Base-by-base conservation (phyloP, 1,140 invertebrate genomes). In the Latrodectus geometricus region DNA sequence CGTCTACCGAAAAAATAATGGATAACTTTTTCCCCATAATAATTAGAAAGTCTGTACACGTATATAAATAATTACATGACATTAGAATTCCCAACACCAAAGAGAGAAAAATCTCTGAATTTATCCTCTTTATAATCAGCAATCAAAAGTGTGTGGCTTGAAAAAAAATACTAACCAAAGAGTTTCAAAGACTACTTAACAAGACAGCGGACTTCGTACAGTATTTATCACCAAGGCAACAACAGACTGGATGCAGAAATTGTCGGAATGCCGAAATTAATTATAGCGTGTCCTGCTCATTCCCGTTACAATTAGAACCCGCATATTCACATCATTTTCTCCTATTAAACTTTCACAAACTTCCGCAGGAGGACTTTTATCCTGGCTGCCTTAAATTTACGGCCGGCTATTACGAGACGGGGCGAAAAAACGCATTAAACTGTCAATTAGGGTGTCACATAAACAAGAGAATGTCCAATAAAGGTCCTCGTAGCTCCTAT, bases 391-490 rank as follows among this genome's bases (percentile, higher is more conserved):
- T 9, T 49, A 49, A 61, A 70, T 81, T 69, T 81, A 70, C 79
- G 68, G 66, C 20, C 65, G 50, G 56, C 78, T 35, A n/a, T 20
- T 61, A 61, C 54, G 54, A 61, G 0, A 2, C 8, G 12, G 50
- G 11, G 20, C 52, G 52, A 54, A 66, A 68, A 79, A 81, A 81
- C 68, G 68, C 68, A 81, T 81, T 81, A 81, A 81, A 81, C 66
- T 81, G 79, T 81, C 79, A 81, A 81, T 81, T 81, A 72, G 20
- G 48, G 49, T 56, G 66, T 72, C 79, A 70, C 79, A 81, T 81
- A 81, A 81, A 81, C 79, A 81, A 81, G 68, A 72, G 66, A 35
- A 9, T 72, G 68, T 81, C 79, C 79, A 81, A 81, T 81, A 81
- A 81, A 81, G 61, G 49, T 35, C 54, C 54, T 14, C 11, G 54